A percentile compares a stretch with the other conserved stretches of the same genome.
These are phyloP conservation scores for Danionella dracula DNA, from an alignment of 2,797 vertebrate genomes.

Conservation along the genomic window DNA sequence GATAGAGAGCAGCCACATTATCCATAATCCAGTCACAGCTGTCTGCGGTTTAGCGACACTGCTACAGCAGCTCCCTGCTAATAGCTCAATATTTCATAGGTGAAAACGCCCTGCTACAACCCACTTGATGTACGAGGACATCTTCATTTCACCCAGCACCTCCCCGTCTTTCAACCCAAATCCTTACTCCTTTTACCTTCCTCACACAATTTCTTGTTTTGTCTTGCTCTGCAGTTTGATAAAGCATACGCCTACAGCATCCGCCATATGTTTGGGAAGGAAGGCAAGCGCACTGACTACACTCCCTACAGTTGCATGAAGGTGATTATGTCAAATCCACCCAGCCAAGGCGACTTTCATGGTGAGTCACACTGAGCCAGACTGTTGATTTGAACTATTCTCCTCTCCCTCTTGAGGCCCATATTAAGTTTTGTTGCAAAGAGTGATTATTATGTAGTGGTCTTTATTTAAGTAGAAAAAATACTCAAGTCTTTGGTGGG, in stretches of 20 bases:
- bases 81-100: slow-evolving; percentile 64
- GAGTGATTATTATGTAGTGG: slow-evolving; percentile 14
- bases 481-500: background rate
- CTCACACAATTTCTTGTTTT: slow-evolving; percentile 47
- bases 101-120: slow-evolving; percentile 61
- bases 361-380: slow-evolving; percentile 72
- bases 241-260: slow-evolving; percentile 94
- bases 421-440: background rate
- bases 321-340: slow-evolving; percentile 94
- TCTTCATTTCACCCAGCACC: slow-evolving; percentile 59
- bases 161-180: slow-evolving; percentile 24
- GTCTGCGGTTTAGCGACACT: slow-evolving; percentile 57
- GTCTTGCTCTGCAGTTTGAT: slow-evolving; percentile 84
- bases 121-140: slow-evolving; percentile 58
- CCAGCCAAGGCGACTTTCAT: slow-evolving; percentile 93
- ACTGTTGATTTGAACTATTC: slow-evolving; percentile 40
- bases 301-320: slow-evolving; percentile 98
- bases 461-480: slow-evolving; percentile 17
- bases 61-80: slow-evolving; percentile 64
- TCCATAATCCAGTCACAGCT: slow-evolving; percentile 60
- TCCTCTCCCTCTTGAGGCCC: background rate
- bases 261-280: slow-evolving; percentile 94
- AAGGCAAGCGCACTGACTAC: slow-evolving; percentile 94
- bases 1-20: slow-evolving; percentile 36
- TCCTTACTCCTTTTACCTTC: slow-evolving; percentile 16